Conservation (phyloP, 2,113 vertebrate genomes). For the Madoqua kirkii region DNA sequence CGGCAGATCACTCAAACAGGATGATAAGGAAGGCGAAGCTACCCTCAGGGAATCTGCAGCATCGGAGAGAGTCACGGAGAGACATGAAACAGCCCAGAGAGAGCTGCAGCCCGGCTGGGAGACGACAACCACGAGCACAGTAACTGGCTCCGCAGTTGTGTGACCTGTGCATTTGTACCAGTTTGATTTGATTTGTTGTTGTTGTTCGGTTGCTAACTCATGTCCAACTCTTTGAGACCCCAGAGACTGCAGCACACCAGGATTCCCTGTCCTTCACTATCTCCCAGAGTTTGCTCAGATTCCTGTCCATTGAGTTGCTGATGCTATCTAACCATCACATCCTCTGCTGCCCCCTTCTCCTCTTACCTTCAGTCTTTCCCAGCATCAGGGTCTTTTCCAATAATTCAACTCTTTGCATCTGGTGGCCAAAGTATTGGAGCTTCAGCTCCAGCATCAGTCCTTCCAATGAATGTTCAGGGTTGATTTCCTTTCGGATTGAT, state of each 20-base stretch:
- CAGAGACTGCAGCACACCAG: not conserved
- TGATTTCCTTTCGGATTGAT: not conserved
- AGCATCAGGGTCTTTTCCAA: not conserved
- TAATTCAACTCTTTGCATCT: not conserved
- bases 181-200: not conserved
- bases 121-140: no score
- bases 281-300: not conserved
- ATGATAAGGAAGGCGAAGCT: not conserved
- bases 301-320: not conserved
- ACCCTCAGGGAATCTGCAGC: not conserved
- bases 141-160: fast-evolving
- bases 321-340: not conserved
- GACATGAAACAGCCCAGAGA: not conserved
- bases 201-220: not conserved
- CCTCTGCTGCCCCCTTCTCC: not conserved
- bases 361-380: not conserved
- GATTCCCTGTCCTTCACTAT: not conserved
- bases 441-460: not conserved
- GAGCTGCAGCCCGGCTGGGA: not conserved
- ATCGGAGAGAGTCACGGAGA: not conserved
- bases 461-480: not conserved
- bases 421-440: not conserved
- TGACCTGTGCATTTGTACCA: not conserved
- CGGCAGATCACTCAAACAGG: not conserved
- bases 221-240: not conserved